A percentile compares a stretch with the other conserved stretches of the same genome.
Conservation (phyloP, 2,113 vertebrate genomes). For the Podocnemis expansa region DNA sequence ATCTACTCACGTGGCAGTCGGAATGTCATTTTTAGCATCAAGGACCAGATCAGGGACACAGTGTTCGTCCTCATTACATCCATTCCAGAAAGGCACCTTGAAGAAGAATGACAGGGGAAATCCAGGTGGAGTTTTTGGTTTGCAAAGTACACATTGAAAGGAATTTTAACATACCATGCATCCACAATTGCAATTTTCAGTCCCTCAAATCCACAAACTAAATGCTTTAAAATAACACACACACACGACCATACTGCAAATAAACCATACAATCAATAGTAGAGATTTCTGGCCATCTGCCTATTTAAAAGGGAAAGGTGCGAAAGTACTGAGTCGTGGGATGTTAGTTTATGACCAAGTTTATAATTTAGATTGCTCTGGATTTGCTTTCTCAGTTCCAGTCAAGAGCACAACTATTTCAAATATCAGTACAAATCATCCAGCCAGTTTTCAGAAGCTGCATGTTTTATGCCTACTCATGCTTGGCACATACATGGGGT, state of each 20-base stretch:
- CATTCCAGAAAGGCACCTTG: constrained; percentile 97
- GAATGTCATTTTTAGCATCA: constrained; percentile 87
- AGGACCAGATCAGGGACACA: constrained; percentile 92
- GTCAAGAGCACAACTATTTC: background rate
- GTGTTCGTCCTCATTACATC: constrained; percentile 94
- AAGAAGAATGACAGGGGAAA: background rate
- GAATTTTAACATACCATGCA: too few species aligned
- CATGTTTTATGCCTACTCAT: background rate
- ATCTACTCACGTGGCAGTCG: constrained; percentile 85
- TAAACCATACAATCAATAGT: background rate
- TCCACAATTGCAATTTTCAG: background rate
- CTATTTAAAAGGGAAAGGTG: background rate
- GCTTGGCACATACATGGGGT: too few species aligned
- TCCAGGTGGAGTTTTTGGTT: too few species aligned
- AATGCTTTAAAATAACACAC: background rate
- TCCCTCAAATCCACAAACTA: background rate
- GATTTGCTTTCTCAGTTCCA: background rate
- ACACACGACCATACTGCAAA: background rate
- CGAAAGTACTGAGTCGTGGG: background rate
- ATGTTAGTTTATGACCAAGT: background rate
- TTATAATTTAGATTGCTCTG: background rate
- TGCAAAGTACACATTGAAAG: background rate
- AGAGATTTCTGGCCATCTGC: background rate
- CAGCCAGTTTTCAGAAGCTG: background rate
- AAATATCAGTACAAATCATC: background rate